phyloP scores from a whole-genome alignment of 2,797 vertebrate genomes.

The Pseudocheirus occidentalis region DNA sequence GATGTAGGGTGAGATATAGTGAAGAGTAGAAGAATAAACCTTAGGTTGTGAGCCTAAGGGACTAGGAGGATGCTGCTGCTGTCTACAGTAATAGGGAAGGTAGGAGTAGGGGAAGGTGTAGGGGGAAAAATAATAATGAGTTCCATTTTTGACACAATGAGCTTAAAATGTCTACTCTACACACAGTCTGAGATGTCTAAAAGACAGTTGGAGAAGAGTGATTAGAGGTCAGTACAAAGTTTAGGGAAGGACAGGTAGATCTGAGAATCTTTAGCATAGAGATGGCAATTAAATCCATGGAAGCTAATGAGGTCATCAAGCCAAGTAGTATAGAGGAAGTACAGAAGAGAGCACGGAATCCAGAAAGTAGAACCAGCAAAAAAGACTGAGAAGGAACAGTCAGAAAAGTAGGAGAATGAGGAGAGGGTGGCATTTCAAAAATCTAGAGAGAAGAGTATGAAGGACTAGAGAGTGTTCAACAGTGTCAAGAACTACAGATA shows the following conservation, averaged over 20 bases:
- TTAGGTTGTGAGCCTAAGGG: neutral
- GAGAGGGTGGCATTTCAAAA: neutral
- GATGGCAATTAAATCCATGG: neutral
- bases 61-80: neutral
- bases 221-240: neutral
- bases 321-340: neutral
- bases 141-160: neutral
- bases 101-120: neutral
- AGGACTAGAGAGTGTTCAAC: neutral
- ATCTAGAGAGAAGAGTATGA: neutral
- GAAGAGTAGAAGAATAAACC: neutral
- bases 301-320: neutral
- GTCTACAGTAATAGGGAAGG: neutral
- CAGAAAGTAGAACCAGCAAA: neutral
- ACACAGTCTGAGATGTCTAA: neutral
- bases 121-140: neutral
- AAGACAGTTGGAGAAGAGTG: neutral
- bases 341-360: neutral
- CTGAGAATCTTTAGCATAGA: neutral
- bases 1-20: neutral
- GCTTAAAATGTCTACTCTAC: neutral
- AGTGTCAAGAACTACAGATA: neutral
- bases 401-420: neutral
- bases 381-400: neutral
- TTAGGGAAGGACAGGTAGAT: neutral